phyloP scores from a whole-genome alignment of 2,888 invertebrate genomes.

The Dusona sp. region DNA sequence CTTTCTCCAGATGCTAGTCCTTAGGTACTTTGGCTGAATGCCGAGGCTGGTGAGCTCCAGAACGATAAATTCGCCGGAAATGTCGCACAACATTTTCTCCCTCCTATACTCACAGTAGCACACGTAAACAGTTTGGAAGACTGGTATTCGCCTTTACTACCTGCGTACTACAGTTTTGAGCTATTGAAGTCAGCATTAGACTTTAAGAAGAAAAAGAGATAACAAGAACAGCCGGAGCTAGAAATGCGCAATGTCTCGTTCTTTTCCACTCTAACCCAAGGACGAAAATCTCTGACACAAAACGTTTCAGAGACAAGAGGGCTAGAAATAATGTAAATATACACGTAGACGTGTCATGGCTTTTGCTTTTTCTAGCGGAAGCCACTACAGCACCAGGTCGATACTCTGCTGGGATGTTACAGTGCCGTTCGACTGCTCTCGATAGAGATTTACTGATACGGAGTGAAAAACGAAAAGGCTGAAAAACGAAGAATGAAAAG shows the following conservation, averaged over 20 bases:
- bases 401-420: neutral
- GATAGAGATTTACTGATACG: slow-evolving; percentile 31
- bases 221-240: neutral
- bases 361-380: neutral
- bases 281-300: neutral
- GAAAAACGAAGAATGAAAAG: neutral
- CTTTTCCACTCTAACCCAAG: neutral
- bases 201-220: neutral
- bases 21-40: slow-evolving; percentile 26
- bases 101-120: neutral
- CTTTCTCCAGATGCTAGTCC: slow-evolving; percentile 53
- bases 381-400: slow-evolving; percentile 14
- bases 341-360: neutral
- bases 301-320: neutral
- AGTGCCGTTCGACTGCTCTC: slow-evolving; percentile 10
- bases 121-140: neutral
- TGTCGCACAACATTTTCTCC: slow-evolving; percentile 57
- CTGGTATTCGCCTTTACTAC: neutral
- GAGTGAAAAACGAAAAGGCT: neutral
- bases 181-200: neutral
- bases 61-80: slow-evolving; percentile 68
- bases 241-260: neutral
- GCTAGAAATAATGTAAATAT: neutral
- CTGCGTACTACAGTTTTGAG: neutral
- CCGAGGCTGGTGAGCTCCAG: slow-evolving; percentile 50